Conservation (phyloP, 2,888 invertebrate genomes). For the Tricholauxania praeusta region DNA sequence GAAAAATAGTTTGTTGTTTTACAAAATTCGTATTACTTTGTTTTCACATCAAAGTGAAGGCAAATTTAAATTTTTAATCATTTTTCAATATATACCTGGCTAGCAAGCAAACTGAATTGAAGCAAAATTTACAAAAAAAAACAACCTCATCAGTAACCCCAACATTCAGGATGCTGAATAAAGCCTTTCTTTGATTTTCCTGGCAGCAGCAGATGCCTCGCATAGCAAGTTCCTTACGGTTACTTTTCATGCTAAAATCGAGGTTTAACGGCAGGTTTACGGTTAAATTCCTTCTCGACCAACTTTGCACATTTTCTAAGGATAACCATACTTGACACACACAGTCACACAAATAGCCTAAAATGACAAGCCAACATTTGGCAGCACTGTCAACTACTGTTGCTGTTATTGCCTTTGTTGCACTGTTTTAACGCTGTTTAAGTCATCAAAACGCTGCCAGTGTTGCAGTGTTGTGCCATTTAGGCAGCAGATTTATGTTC, state of each 20-base stretch:
- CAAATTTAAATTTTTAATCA: no score
- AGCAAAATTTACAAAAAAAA: no score
- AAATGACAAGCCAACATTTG: conserved; percentile 19
- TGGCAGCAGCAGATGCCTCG: no score
- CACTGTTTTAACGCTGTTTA: conserved; percentile 29
- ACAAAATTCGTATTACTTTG: no score
- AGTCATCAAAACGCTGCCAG: conserved; percentile 17
- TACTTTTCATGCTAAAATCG: conserved; percentile 19
- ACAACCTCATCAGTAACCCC: no score
- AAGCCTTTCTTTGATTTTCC: no score
- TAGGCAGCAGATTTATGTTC: conserved; percentile 16
- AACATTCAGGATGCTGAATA: no score
- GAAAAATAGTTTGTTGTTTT: no score
- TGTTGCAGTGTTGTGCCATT: conserved; percentile 25
- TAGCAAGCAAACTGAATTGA: no score
- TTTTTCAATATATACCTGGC: no score
- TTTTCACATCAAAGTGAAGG: no score
- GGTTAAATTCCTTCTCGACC: conserved; percentile 16
- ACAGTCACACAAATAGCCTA: conserved; percentile 4
- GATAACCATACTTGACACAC: conserved; percentile 6
- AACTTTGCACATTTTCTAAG: conserved; percentile 9
- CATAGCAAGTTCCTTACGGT: not conserved
- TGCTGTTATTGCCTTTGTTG: conserved; percentile 29
- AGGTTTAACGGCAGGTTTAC: conserved; percentile 29
- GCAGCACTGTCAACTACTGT: conserved; percentile 8